Evolutionary conservation across 2,797 vertebrate genomes (phyloP).

Genomic region (Sylvilagus floridanus): DNA sequence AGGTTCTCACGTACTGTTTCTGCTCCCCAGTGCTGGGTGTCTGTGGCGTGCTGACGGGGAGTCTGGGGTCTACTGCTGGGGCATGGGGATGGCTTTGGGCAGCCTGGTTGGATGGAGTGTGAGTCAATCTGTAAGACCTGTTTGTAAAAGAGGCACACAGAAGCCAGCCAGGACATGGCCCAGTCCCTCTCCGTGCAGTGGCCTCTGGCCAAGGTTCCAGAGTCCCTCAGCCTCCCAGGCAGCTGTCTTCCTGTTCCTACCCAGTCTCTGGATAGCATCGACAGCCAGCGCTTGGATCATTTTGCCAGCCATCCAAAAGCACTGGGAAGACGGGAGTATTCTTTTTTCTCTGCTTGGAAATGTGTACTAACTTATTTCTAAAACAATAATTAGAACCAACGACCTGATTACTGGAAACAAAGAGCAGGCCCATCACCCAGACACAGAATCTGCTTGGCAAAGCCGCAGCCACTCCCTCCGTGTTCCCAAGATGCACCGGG

Average conservation of each 20-base stretch:
- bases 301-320: background rate
- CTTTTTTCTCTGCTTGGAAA: background rate
- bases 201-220: background rate
- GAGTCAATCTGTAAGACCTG: background rate
- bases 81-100: background rate
- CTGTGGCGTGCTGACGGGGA: background rate
- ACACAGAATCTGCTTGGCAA: background rate
- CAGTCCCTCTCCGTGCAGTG: rapidly evolving
- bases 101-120: background rate
- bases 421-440: background rate
- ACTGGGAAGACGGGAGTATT: background rate
- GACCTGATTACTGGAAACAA: background rate
- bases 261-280: rapidly evolving
- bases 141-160: background rate
- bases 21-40: background rate
- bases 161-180: background rate
- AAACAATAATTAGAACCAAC: background rate
- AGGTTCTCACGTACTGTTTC: background rate
- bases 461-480: background rate
- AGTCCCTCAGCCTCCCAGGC: background rate
- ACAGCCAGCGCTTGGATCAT: rapidly evolving
- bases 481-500: rapidly evolving
- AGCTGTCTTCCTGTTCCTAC: background rate
- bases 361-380: background rate
- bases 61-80: background rate